Conservation (phyloP, 2,113 vertebrate genomes). For the Colossoma macropomum region DNA sequence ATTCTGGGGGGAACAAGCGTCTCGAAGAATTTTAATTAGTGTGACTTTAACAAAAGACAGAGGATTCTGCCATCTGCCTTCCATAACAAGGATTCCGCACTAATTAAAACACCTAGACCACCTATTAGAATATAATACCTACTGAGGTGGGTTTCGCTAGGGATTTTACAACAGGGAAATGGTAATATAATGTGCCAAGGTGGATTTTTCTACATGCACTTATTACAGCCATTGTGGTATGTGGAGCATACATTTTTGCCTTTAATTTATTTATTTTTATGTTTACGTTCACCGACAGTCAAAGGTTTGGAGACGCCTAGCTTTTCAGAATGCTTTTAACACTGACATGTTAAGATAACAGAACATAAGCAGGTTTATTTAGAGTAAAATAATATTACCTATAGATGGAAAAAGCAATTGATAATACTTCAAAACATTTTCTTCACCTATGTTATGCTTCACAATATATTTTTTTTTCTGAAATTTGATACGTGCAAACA, state of each 20-base stretch:
- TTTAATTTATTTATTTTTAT: too few relatives aligned
- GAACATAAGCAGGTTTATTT: too few relatives aligned
- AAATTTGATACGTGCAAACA: too few relatives aligned
- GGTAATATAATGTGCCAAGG: slow-evolving; percentile 20
- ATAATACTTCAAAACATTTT: too few relatives aligned
- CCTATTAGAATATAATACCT: slow-evolving; percentile 81
- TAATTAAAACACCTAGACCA: slow-evolving; percentile 89
- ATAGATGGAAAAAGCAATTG: too few relatives aligned
- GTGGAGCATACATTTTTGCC: background rate
- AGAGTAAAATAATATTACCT: background rate
- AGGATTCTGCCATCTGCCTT: slow-evolving; percentile 87
- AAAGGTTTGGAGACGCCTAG: too few relatives aligned
- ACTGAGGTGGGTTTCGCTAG: slow-evolving; percentile 69
- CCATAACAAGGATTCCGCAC: slow-evolving; percentile 82
- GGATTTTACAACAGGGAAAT: slow-evolving; percentile 66
- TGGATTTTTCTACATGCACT: slow-evolving; percentile 9
- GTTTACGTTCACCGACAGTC: too few relatives aligned
- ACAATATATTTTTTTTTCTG: too few relatives aligned
- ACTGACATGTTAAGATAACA: too few relatives aligned
- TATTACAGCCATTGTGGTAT: background rate
- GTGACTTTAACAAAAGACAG: slow-evolving; percentile 86
- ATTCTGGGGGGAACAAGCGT: slow-evolving; percentile 80
- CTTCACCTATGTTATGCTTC: too few relatives aligned
- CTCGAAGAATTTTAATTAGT: slow-evolving; percentile 90
- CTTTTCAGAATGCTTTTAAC: too few relatives aligned